Base-by-base conservation (phyloP, 2,113 vertebrate species). In the Pangasianodon hypophthalmus region DNA sequence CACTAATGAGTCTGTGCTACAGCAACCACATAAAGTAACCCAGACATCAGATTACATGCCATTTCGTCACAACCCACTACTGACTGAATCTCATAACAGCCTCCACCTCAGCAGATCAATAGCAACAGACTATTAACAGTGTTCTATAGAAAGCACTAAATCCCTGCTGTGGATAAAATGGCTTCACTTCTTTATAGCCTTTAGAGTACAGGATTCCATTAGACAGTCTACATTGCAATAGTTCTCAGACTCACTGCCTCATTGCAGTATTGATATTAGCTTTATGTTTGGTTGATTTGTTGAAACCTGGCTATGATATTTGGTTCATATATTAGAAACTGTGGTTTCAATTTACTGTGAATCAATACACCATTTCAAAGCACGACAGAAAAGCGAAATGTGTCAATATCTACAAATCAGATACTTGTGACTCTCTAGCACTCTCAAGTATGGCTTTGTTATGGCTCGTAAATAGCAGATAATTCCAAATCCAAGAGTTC, bases 361-460 rank as follows among this genome's bases (percentile, higher is more conserved):
- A 89, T 89, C 88, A 52, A 89, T 85, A 85, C 3, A 29, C 24
- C 46, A 52, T 85, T 89, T 50, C 44, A 85, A 64, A 85, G 71
- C n/a, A 41, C 14, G 37, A 18, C 64, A 60, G 67, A 67, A n/a
- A 50, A 16, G 24, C 1, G 2, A 24, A 41, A 44, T 4, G 21
- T 13, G 32, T 29, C n/a, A 7, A 84, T n/a, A 44, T 44, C 26
- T 50, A 69, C 4, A 37, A 86, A 71, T 86, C 44, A 69, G 46
- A 71, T 11, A 50, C 52, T 83, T 26, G n/a, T 41, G 56, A 44
- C 52, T 29, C 56, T 9, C 6, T 41, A 37, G 52, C n/a, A 37
- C n/a, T 41, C 16, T 37, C 4, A 32, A 60, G 37, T 44, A 13
- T 58, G 32, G 26, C 54, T 26, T 37, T 56, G n/a, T 10, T 37